These are phyloP conservation scores for Melinaea menophilus DNA, from an alignment of 2,888 invertebrate genomes.

Conservation along the genomic window DNA sequence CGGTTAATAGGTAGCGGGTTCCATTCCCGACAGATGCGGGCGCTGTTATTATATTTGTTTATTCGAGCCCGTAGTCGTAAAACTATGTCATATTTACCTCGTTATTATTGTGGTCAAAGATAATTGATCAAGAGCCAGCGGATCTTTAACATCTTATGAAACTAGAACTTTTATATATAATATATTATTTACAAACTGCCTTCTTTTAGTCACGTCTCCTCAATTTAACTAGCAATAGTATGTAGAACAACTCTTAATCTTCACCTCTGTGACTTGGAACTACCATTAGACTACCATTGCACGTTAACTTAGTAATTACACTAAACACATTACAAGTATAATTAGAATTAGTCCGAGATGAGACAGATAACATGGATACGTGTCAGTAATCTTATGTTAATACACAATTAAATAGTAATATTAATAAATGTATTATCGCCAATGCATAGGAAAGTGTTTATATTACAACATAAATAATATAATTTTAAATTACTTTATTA, in stretches of 20 bases:
- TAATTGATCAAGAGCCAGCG: background rate
- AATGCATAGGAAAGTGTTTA: no score
- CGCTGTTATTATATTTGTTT: conserved; percentile 34
- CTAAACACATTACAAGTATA: conserved; percentile 21
- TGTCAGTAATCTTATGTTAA: background rate
- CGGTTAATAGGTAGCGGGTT: conserved; percentile 33
- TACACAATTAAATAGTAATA: no score
- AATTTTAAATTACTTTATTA: no score
- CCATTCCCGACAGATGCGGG: conserved; percentile 46
- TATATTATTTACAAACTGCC: no score
- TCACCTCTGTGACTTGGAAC: no score
- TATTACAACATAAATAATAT: no score
- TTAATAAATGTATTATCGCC: no score
- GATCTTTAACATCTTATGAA: no score
- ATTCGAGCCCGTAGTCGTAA: conserved; percentile 34
- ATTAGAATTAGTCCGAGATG: conserved; percentile 21
- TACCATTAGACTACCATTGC: conserved; percentile 23
- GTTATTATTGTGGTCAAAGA: conserved; percentile 21
- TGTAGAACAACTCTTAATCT: no score
- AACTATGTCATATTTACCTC: conserved; percentile 29
- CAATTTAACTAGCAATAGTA: background rate
- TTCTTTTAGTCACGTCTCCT: background rate
- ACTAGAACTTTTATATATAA: no score
- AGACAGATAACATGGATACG: background rate
- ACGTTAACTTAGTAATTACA: conserved; percentile 26